Base-by-base conservation (phyloP, 1,140 invertebrate species). In the Lepidurus couesii region DNA sequence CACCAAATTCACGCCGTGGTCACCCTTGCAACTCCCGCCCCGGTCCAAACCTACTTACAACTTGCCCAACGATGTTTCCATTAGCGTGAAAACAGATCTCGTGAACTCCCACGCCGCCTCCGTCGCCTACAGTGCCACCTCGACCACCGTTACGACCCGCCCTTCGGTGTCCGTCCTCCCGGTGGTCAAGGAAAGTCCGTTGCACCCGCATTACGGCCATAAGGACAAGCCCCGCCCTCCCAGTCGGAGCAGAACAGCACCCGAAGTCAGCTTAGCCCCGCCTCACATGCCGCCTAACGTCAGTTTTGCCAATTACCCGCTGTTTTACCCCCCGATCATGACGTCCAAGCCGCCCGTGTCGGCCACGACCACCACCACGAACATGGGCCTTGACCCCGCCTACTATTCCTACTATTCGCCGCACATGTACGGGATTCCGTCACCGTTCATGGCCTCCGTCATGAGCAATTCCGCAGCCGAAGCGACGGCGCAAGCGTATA, bases 401-500 rank as follows among this genome's bases (percentile, higher is more conserved):
- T 79, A 75, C 73, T 79, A 79, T 44, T 74, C 78, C 13, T 34
- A 75, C 24, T 79, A 79, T 21, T 74, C 78, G 13, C 73, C 78
- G 13, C 78, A 79, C 74, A 42, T 79, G 65, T 79, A 79, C 78
- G 73, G 73, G 13, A 73, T 78, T 42, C 77, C 77, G 16, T 13
- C 44, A 42, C 24, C 42, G 45, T 34, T 75, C 42, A 11, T 73
- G 11, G 78, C 75, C 16, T 42, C 43, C 7, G 24, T 42, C 10
- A 45, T 47, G 47, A 13, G 42, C 34, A 26, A 74, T 79, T 79
- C 75, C 13, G 76, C 76, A 65, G 78, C 73, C 6, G 78, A 79
- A 75, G 74, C 75, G 13, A 79, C 73, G 13, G 78, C 78, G 74
- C 78, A 79, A 45, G 74, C 47, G 34, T 79, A 79, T n/a, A 79